A percentile compares a stretch with the other conserved stretches of the same genome.
These are phyloP conservation scores for Parelbella ahira DNA, from an alignment of 2,888 invertebrate genomes.

Conservation along the genomic window DNA sequence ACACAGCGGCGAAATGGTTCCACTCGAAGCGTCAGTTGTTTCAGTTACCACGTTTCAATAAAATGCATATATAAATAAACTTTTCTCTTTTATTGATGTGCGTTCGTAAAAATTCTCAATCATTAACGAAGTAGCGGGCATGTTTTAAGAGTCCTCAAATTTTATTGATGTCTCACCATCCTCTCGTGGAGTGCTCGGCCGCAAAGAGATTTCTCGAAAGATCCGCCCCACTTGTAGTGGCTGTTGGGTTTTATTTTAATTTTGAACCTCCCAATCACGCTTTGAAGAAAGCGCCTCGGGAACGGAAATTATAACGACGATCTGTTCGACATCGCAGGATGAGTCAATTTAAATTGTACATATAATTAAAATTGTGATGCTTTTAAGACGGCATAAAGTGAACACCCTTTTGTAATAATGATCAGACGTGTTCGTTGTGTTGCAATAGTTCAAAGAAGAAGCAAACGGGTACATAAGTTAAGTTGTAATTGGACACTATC, in stretches of 20 bases:
- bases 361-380: too few relatives aligned
- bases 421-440: too few relatives aligned
- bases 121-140: slow-evolving; percentile 12
- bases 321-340: too few relatives aligned
- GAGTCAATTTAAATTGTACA: too few relatives aligned
- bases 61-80: slow-evolving; percentile 1
- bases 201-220: slow-evolving; percentile 29
- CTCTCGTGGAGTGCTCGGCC: slow-evolving; percentile 28
- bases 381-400: too few relatives aligned
- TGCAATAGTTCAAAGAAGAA: too few relatives aligned
- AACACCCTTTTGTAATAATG: too few relatives aligned
- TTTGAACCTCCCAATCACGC: slow-evolving; percentile 43
- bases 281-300: too few relatives aligned
- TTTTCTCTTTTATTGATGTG: slow-evolving; percentile 12
- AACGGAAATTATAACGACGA: too few relatives aligned
- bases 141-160: slow-evolving; percentile 17
- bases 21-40: neutral
- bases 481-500: too few relatives aligned
- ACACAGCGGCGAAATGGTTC: too few relatives aligned
- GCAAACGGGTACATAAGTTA: too few relatives aligned
- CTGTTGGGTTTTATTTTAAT: slow-evolving; percentile 49
- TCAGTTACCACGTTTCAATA: neutral
- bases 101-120: slow-evolving; percentile 17
- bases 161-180: slow-evolving; percentile 30
- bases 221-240: slow-evolving; percentile 30